These are phyloP conservation scores for Rhodinocichla rosea DNA, from an alignment of 2,113 vertebrate species.

Conservation along the genomic window DNA sequence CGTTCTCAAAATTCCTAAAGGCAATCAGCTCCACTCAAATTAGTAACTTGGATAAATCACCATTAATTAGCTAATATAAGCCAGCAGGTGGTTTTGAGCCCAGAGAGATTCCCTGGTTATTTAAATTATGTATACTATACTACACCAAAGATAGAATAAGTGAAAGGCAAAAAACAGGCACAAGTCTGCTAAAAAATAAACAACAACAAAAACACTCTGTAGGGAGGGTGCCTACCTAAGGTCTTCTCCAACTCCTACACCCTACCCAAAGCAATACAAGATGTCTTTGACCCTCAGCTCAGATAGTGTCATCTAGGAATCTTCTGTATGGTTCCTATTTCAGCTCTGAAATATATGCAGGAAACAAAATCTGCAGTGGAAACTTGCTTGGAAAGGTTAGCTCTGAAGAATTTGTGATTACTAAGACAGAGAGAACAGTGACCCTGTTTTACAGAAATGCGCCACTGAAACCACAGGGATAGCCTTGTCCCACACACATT, in stretches of 20 bases:
- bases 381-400: slow-evolving; percentile 64
- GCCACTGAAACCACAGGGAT: neutral
- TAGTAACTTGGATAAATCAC: slow-evolving; percentile 95
- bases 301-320: slow-evolving; percentile 61
- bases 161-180: slow-evolving; percentile 78
- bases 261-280: slow-evolving; percentile 83
- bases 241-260: slow-evolving; percentile 71
- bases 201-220: slow-evolving; percentile 8
- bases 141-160: slow-evolving; percentile 80
- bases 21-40: slow-evolving; percentile 88
- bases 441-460: neutral
- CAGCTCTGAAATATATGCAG: slow-evolving; percentile 67
- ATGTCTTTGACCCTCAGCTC: slow-evolving; percentile 73
- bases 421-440: neutral
- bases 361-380: slow-evolving; percentile 52
- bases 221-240: slow-evolving; percentile 69
- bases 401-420: slow-evolving; percentile 63
- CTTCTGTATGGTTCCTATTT: slow-evolving; percentile 58
- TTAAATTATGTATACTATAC: slow-evolving; percentile 95
- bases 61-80: slow-evolving; percentile 99
- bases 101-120: slow-evolving; percentile 89
- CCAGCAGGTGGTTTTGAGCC: slow-evolving; percentile 93
- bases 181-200: slow-evolving; percentile 28
- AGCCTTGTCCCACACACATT: neutral
- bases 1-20: slow-evolving; percentile 86